A percentile compares a stretch with the other conserved stretches of the same genome.
Conservation (phyloP, 2,113 vertebrate species). For the Mus spicilegus region DNA sequence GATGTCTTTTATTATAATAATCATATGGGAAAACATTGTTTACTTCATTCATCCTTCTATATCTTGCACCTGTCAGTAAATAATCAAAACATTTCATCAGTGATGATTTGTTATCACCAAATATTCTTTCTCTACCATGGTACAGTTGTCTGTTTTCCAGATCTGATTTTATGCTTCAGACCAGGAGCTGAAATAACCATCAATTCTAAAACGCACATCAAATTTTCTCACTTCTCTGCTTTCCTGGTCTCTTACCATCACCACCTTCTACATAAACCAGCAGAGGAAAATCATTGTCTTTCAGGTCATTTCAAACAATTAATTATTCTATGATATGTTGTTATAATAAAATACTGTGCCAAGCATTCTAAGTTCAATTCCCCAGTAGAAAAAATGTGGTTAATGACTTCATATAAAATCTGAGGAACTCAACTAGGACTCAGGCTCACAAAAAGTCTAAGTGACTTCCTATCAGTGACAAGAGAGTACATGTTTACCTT, state of each 20-base stretch:
- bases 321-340: neutral
- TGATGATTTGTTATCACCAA: neutral
- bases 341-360: neutral
- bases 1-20: neutral
- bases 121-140: neutral
- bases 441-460: neutral
- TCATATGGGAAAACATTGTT: neutral
- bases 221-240: neutral
- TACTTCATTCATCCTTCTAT: neutral
- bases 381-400: neutral
- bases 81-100: neutral
- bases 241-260: neutral
- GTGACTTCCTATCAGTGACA: neutral
- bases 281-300: neutral
- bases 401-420: neutral
- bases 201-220: neutral
- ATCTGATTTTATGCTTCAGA: neutral
- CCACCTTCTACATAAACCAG: neutral
- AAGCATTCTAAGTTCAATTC: neutral
- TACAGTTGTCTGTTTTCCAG: neutral
- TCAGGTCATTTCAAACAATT: constrained; percentile 12
- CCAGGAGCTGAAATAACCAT: neutral
- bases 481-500: neutral
- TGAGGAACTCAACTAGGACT: neutral
- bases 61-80: neutral